A percentile compares a stretch with the other conserved stretches of the same genome.
These are phyloP conservation scores for Otus sunia DNA, from an alignment of 2,113 vertebrate genomes.

Conservation along the genomic window DNA sequence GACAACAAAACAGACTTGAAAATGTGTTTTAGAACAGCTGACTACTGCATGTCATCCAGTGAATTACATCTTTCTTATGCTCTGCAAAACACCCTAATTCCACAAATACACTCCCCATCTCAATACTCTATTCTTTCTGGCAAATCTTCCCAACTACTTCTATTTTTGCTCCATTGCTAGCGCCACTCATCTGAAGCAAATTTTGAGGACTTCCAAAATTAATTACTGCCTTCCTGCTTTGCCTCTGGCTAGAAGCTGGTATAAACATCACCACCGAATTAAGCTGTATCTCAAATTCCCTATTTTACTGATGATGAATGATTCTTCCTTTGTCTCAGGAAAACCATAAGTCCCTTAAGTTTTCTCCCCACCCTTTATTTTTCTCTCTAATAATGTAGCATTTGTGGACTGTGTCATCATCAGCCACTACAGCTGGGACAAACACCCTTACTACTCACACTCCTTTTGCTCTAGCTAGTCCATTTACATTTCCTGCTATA, in stretches of 20 bases:
- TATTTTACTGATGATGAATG: not conserved
- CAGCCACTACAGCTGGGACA: not conserved
- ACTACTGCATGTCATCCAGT: not conserved
- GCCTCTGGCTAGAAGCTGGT: slow-evolving; percentile 30
- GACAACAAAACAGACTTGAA: not conserved
- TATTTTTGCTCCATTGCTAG: not conserved
- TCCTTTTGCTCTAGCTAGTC: not conserved
- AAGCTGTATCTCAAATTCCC: not conserved
- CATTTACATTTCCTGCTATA: not conserved
- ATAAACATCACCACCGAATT: not conserved
- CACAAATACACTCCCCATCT: not conserved
- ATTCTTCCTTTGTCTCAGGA: not conserved
- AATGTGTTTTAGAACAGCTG: not conserved
- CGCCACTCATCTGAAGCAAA: slow-evolving; percentile 25
- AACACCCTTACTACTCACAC: not conserved
- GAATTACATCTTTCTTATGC: not conserved
- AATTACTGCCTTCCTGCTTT: slow-evolving; percentile 28
- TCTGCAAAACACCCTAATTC: slow-evolving; percentile 16
- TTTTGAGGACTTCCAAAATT: slow-evolving; percentile 44
- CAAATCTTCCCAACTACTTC: slow-evolving; percentile 8
- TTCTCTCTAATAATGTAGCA: not conserved
- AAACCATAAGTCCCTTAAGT: not conserved
- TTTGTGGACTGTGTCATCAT: not conserved
- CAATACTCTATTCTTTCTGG: not conserved
- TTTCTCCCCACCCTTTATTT: not conserved